These are phyloP conservation scores for Athalia cordata DNA, from an alignment of 2,888 invertebrate genomes.

Conservation along the genomic window DNA sequence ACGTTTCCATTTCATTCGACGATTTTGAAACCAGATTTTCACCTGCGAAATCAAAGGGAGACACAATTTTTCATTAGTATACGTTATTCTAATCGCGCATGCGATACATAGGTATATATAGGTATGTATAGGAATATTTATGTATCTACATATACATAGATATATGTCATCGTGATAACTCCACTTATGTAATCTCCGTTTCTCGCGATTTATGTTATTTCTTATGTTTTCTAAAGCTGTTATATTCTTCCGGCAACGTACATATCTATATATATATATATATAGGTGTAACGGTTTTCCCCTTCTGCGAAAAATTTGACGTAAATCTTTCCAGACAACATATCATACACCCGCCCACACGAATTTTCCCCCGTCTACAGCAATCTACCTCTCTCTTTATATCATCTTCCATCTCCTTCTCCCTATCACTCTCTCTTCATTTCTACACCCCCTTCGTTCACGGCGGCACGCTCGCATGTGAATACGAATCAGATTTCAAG, in stretches of 20 bases:
- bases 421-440: conserved; percentile 43
- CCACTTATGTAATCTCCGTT: too few relatives aligned
- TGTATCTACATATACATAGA: too few relatives aligned
- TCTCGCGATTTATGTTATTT: too few relatives aligned
- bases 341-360: conserved; percentile 60
- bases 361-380: conserved; percentile 48
- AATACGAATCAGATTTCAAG: conserved; percentile 54
- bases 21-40: conserved; percentile 99
- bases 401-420: conserved; percentile 27
- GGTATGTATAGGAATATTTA: too few relatives aligned
- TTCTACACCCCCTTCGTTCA: conserved; percentile 34
- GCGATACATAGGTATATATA: too few relatives aligned
- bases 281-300: conserved; percentile 59
- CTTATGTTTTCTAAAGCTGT: too few relatives aligned
- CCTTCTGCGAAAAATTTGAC: conserved; percentile 61
- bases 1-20: conserved; percentile 99
- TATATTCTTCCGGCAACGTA: too few relatives aligned
- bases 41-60: conserved; percentile 78
- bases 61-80: neutral
- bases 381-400: conserved; percentile 23
- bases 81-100: neutral
- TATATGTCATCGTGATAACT: too few relatives aligned
- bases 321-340: conserved; percentile 70
- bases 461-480: conserved; percentile 51
- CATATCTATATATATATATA: conserved; percentile 19